Conservation (phyloP, 2,113 vertebrate genomes). For the Ranitomeya imitator region DNA sequence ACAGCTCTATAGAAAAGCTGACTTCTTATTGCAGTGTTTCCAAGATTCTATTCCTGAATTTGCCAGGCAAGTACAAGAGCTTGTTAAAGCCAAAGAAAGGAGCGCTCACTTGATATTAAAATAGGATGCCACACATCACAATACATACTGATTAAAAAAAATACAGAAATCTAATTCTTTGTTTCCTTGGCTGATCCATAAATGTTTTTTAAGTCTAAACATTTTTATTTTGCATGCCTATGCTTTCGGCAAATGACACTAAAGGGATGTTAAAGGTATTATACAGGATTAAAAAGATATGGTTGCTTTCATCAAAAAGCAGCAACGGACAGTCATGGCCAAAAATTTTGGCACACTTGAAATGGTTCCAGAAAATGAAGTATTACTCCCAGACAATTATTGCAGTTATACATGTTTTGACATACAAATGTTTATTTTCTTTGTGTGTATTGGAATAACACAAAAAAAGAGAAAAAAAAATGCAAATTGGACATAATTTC, state of each 20-base stretch:
- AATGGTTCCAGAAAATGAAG: no score
- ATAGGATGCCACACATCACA: constrained; percentile 26
- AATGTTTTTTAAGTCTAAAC: neutral
- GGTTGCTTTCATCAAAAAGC: no score
- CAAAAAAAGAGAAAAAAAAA: no score
- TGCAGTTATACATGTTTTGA: no score
- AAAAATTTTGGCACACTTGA: no score
- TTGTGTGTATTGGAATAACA: no score
- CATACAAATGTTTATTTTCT: no score
- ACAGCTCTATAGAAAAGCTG: constrained; percentile 41
- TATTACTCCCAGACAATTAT: no score
- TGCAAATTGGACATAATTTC: no score
- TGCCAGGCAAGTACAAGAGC: constrained; percentile 28
- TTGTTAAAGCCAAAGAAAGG: constrained; percentile 22
- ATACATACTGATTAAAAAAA: constrained; percentile 31
- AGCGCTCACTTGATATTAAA: neutral
- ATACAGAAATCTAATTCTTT: neutral
- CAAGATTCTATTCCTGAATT: constrained; percentile 29
- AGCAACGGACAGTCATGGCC: no score
- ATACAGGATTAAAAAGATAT: no score
- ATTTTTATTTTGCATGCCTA: neutral
- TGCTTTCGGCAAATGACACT: neutral
- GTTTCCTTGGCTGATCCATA: neutral
- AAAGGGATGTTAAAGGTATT: neutral
- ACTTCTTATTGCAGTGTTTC: constrained; percentile 35